phyloP scores from a whole-genome alignment of 2,113 vertebrate species.

The Ctenodactylus gundi region DNA sequence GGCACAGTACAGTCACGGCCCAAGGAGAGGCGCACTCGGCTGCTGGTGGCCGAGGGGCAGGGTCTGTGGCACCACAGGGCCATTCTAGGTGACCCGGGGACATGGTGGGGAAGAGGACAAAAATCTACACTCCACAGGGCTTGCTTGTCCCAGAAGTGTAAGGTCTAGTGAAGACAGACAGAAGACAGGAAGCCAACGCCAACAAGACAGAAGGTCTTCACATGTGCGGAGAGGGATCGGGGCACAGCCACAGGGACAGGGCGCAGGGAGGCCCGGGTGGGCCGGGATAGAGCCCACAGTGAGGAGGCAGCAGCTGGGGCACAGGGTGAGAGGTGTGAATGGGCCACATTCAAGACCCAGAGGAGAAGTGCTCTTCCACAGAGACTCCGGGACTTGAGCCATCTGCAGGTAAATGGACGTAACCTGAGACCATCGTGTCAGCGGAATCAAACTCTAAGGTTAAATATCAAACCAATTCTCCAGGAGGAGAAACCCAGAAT shows the following conservation, averaged over 20 bases:
- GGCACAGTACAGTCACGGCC: fast-evolving
- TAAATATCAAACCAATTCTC: too few relatives aligned
- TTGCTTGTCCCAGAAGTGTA: not conserved
- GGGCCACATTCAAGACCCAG: not conserved
- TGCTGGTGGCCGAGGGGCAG: fast-evolving
- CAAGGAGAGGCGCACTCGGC: not conserved
- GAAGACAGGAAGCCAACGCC: not conserved
- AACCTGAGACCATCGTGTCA: too few relatives aligned
- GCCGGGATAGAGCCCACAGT: not conserved
- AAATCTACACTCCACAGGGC: not conserved
- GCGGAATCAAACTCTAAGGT: too few relatives aligned
- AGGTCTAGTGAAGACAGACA: not conserved
- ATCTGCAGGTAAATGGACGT: too few relatives aligned
- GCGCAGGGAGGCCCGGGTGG: not conserved
- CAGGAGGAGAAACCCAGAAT: too few relatives aligned
- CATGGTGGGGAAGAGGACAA: not conserved
- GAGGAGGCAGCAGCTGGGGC: not conserved
- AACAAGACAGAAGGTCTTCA: too few relatives aligned
- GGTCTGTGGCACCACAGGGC: not conserved
- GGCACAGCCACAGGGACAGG: not conserved
- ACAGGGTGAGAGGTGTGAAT: not conserved
- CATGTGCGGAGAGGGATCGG: not conserved
- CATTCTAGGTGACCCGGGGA: not conserved
- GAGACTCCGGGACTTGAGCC: too few relatives aligned
- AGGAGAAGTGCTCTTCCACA: too few relatives aligned